These are phyloP conservation scores for Conus betulinus DNA, from an alignment of 1,140 invertebrate species.

Conservation along the genomic window DNA sequence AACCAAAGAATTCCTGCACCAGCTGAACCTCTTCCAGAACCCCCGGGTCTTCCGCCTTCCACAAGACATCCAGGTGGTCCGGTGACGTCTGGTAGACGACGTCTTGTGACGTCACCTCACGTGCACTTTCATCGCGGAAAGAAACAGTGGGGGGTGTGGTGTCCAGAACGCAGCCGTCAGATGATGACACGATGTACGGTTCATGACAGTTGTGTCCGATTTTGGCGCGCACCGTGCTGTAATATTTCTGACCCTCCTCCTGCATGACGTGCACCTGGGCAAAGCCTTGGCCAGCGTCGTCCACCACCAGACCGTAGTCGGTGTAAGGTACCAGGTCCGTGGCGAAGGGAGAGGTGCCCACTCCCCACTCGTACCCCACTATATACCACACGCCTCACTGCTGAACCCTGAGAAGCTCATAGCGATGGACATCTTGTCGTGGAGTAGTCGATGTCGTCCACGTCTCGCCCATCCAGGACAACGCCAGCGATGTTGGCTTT, in stretches of 20 bases:
- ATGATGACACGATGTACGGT: slow-evolving; percentile 53
- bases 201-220: slow-evolving; percentile 54
- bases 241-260: slow-evolving; percentile 50
- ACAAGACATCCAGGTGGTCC: slow-evolving; percentile 7
- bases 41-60: background rate
- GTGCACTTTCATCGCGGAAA: slow-evolving; percentile 19
- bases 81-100: slow-evolving; percentile 18
- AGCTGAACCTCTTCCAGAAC: background rate
- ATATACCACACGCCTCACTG: slow-evolving; percentile 56
- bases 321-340: slow-evolving; percentile 52
- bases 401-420: slow-evolving; percentile 56
- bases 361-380: slow-evolving; percentile 54
- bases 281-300: slow-evolving; percentile 43
- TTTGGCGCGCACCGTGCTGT: slow-evolving; percentile 47
- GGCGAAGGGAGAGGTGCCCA: slow-evolving; percentile 50
- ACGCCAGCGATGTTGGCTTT: slow-evolving; percentile 52
- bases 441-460: slow-evolving; percentile 46
- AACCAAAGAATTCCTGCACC: background rate
- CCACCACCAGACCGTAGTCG: slow-evolving; percentile 51
- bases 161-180: slow-evolving; percentile 52
- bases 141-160: slow-evolving; percentile 39
- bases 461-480: slow-evolving; percentile 50
- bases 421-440: slow-evolving; percentile 52
- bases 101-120: background rate
- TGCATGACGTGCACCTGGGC: slow-evolving; percentile 49